Percentiles rank a stretch among this genome's conserved stretches.
phyloP scores from a whole-genome alignment of 2,888 invertebrate genomes.

The Patella depressa region DNA sequence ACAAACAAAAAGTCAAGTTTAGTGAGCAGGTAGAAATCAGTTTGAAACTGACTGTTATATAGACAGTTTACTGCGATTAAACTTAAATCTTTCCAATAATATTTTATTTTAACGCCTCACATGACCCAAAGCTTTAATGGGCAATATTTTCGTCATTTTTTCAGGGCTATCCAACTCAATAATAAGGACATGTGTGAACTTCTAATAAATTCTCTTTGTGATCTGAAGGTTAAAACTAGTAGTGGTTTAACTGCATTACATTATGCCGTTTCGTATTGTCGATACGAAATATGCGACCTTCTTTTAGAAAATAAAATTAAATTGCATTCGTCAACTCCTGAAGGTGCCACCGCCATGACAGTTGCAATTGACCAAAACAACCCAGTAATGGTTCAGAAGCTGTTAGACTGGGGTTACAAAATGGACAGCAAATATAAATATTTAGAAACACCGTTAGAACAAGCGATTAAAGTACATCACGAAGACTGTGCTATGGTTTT shows the following conservation, averaged over 20 bases:
- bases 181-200: conserved; percentile 58
- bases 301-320: conserved; percentile 57
- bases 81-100: background rate
- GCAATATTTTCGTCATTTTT: conserved; percentile 25
- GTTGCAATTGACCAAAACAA: conserved; percentile 64
- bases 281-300: conserved; percentile 60
- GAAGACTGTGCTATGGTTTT: conserved; percentile 63
- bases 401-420: conserved; percentile 62
- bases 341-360: conserved; percentile 64
- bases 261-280: conserved; percentile 58
- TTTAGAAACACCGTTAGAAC: conserved; percentile 63
- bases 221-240: conserved; percentile 58
- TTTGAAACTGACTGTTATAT: background rate
- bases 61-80: background rate
- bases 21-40: background rate
- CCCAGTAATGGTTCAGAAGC: conserved; percentile 56
- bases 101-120: too few relatives aligned
- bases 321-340: conserved; percentile 53
- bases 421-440: conserved; percentile 56
- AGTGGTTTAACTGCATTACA: conserved; percentile 64
- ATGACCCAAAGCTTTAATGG: too few relatives aligned
- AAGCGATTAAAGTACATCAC: conserved; percentile 62
- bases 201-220: conserved; percentile 61
- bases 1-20: too few relatives aligned
- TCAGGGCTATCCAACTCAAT: conserved; percentile 62